Conservation (phyloP, 2,113 vertebrate genomes). For the Patagioenas fasciata region DNA sequence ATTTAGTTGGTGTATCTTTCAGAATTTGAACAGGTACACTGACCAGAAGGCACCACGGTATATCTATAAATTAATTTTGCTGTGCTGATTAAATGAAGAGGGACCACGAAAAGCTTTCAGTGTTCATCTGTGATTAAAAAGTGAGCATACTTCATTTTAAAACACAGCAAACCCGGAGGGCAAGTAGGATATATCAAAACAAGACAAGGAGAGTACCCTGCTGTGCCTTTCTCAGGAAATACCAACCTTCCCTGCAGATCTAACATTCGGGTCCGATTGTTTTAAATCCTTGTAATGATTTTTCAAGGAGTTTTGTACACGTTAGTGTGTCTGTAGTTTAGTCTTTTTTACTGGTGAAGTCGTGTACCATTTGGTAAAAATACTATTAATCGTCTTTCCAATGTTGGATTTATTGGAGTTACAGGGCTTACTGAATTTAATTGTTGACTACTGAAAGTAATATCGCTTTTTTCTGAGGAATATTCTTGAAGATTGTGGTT, state of each 20-base stretch:
- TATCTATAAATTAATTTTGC: slow-evolving; percentile 50
- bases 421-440: background rate
- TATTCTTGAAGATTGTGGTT: background rate
- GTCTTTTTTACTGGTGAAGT: background rate
- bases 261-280: slow-evolving; percentile 42
- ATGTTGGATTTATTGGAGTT: background rate
- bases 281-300: slow-evolving; percentile 44
- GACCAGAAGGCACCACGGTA: background rate
- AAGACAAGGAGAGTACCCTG: slow-evolving; percentile 53
- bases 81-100: slow-evolving; percentile 64
- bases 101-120: slow-evolving; percentile 58
- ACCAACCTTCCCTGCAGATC: slow-evolving; percentile 57
- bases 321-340: slow-evolving; percentile 20
- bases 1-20: slow-evolving; percentile 27
- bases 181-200: slow-evolving; percentile 49
- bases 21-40: slow-evolving; percentile 7
- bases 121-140: slow-evolving; percentile 66
- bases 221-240: slow-evolving; percentile 65
- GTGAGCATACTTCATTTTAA: slow-evolving; percentile 66
- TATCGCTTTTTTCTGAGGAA: background rate
- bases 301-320: slow-evolving; percentile 50
- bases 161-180: slow-evolving; percentile 58
- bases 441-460: background rate
- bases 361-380: background rate
- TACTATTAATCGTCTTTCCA: background rate